Conservation (phyloP, 2,888 invertebrate genomes). For the Eupithecia exiguata region DNA sequence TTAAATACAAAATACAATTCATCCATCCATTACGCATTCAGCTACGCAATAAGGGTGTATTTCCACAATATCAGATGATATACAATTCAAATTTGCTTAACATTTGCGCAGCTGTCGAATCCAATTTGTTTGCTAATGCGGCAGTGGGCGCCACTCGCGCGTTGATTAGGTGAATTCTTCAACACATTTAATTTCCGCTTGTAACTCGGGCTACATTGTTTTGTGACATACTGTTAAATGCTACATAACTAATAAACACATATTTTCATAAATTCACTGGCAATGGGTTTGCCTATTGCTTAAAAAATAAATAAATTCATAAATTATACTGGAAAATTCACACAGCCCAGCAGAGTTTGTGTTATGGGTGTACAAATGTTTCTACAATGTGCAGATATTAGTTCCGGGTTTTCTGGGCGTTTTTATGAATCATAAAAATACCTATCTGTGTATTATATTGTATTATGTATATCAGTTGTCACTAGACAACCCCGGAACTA, state of each 20-base stretch:
- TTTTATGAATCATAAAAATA: no score
- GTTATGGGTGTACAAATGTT: no score
- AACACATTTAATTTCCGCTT: slow-evolving; percentile 28
- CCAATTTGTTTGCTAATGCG: slow-evolving; percentile 55
- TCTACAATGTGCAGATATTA: no score
- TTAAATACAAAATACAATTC: slow-evolving; percentile 11
- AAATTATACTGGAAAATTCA: no score
- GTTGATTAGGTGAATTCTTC: slow-evolving; percentile 43
- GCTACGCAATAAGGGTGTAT: slow-evolving; percentile 20
- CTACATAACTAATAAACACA: neutral
- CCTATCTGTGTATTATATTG: no score
- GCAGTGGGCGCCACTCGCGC: slow-evolving; percentile 38
- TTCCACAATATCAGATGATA: slow-evolving; percentile 34
- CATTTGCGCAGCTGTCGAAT: slow-evolving; percentile 55
- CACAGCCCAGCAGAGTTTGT: no score
- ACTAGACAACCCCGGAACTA: no score
- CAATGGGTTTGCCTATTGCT: neutral
- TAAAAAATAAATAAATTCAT: no score
- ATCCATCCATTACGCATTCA: slow-evolving; percentile 8
- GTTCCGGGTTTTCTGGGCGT: no score
- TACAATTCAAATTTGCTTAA: slow-evolving; percentile 42
- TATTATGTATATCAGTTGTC: no score
- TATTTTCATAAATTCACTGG: neutral
- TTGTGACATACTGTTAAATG: neutral
- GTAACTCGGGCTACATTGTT: slow-evolving; percentile 11